phyloP scores from a whole-genome alignment of 1,140 invertebrate genomes.

The Cotesia typhae region DNA sequence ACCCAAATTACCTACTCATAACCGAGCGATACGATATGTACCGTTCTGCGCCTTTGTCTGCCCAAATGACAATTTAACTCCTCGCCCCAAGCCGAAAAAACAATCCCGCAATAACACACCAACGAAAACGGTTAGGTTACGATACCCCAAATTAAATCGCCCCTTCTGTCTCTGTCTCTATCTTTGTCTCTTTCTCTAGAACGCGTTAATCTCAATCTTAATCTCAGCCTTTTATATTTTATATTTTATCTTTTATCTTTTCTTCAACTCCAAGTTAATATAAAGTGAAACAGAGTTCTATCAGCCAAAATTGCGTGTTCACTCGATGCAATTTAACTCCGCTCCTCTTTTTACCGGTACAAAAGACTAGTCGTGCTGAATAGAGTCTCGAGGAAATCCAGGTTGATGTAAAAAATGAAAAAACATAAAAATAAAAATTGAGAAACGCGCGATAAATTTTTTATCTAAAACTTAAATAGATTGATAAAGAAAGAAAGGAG shows the following conservation, averaged over 20 bases:
- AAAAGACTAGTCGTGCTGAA: neutral
- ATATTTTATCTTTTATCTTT: conserved; percentile 22
- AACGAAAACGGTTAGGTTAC: too few species aligned
- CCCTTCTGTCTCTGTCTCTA: too few species aligned
- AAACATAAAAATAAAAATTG: neutral
- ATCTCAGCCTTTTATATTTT: neutral
- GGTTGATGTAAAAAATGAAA: conserved; percentile 3
- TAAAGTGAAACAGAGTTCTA: neutral
- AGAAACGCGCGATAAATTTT: neutral
- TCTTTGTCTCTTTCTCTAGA: too few species aligned
- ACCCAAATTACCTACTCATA: conserved; percentile 37
- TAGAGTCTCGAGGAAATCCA: neutral
- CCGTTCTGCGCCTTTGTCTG: conserved; percentile 43
- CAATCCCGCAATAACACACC: conserved; percentile 20
- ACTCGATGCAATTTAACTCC: conserved; percentile 11
- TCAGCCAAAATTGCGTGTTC: conserved; percentile 20
- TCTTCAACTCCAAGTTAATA: too few species aligned
- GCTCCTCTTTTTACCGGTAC: neutral
- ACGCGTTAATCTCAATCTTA: too few species aligned
- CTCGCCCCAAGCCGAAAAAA: conserved; percentile 29
- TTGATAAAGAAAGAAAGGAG: conserved; percentile 22
- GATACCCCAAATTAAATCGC: neutral
- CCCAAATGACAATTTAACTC: conserved; percentile 49
- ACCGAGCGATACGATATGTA: neutral
- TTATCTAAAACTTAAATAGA: neutral